These are phyloP conservation scores for Epinotia brunnichana DNA, from an alignment of 2,888 invertebrate genomes.

Conservation along the genomic window DNA sequence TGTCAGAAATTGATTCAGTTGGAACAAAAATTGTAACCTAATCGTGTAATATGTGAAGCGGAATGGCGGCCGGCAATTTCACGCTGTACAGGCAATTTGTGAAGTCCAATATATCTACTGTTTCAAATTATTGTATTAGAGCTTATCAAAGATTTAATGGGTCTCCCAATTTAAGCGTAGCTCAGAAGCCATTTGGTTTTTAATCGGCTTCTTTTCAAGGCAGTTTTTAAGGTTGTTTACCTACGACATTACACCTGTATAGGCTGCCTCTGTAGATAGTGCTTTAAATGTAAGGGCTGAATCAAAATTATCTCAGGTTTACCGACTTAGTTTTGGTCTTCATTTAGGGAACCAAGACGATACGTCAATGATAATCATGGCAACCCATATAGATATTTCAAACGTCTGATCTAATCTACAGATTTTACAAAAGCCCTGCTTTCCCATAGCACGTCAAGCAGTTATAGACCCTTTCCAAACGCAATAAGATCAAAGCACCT, in stretches of 20 bases:
- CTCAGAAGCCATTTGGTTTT: background rate
- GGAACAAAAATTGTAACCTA: slow-evolving; percentile 8
- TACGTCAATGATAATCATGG: background rate
- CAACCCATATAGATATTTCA: background rate
- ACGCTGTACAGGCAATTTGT: slow-evolving; percentile 28
- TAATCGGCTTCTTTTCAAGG: background rate
- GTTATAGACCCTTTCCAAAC: background rate
- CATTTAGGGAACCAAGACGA: background rate
- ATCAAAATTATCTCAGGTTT: too few species aligned
- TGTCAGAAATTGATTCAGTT: slow-evolving; percentile 5
- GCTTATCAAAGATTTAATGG: background rate
- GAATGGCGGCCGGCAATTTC: slow-evolving; percentile 11
- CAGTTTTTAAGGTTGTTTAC: background rate
- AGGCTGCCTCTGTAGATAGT: too few species aligned
- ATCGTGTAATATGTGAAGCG: slow-evolving; percentile 3
- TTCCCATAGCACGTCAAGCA: background rate
- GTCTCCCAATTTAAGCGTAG: background rate
- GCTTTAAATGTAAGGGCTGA: too few species aligned
- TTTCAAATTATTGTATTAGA: background rate
- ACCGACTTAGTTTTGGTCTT: background rate
- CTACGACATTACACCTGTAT: too few species aligned
- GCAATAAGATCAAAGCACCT: slow-evolving; percentile 4
- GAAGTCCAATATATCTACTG: background rate
- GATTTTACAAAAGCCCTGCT: background rate
- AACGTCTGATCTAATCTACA: background rate